Conservation (phyloP, 2,113 vertebrate species). For the Eclectus roratus region DNA sequence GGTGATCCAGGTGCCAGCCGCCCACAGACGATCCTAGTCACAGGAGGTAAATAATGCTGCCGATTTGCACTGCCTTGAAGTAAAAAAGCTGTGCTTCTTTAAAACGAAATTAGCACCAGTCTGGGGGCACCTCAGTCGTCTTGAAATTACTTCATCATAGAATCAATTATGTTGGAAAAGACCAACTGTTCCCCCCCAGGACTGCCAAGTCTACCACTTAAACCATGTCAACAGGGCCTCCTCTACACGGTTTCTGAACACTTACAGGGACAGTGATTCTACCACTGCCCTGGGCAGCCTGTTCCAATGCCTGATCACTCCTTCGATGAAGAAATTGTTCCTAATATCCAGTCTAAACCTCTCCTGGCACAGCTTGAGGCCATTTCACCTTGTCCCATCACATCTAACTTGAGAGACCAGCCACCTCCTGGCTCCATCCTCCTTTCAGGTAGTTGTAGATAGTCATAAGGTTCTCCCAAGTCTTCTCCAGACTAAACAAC, state of each 20-base stretch:
- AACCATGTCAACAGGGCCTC: neutral
- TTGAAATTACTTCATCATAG: neutral
- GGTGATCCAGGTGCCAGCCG: neutral
- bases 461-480: neutral
- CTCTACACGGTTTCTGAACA: neutral
- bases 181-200: neutral
- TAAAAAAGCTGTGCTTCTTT: neutral
- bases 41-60: neutral
- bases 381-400: neutral
- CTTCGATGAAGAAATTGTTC: neutral
- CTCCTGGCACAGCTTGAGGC: neutral
- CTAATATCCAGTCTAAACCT: neutral
- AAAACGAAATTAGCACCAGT: neutral
- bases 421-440: neutral
- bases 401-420: neutral
- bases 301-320: neutral
- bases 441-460: neutral
- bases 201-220: neutral
- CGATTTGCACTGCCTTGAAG: neutral
- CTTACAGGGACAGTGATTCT: neutral
- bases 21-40: rapidly evolving
- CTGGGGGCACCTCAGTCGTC: neutral
- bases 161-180: neutral
- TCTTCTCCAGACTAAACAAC: neutral
- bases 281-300: neutral